Base-by-base conservation (phyloP, 2,888 invertebrate species). In the Conus canariensis region DNA sequence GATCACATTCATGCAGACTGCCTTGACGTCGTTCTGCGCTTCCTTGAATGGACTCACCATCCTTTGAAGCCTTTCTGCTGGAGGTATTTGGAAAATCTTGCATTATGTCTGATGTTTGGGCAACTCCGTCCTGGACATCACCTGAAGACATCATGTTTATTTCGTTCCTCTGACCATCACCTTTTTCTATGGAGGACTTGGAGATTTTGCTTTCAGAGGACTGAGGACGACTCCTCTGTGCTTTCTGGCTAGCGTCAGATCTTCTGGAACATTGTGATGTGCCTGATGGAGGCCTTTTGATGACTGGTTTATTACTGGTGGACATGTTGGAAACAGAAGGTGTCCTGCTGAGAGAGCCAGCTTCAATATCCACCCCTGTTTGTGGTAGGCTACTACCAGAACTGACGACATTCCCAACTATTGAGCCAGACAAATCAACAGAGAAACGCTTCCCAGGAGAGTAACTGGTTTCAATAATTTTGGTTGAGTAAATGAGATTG, bases 291-390 rank as follows among this genome's bases (percentile, higher is more conserved):
- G 87, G 87, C 8, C 59, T 67, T 60, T 87, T 87, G 67, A 87
- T 87, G 45, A 87, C 19, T 3, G 87, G 87, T 16, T 70, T n/a
- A 70, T 70, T 25, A 19, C 67, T n/a, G 14, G 14, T 14, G 25
- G 87, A 70, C 70, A 19, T 9, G 22, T 30, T 87, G 87, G 70
- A 70, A 60, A 87, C 45, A 9, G 87, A 87, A 56, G 87, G 70
- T 4, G 30, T 87, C 45, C 87, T 87, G 70, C 87, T 87, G 19
- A 16, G 87, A 4, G 85, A 25, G 5, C 14, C 12, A 85, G 25
- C 14, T 85, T 85, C 85, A 85, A 6, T 12, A 12, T 58, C 25
- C 10, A n/a, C n/a, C n/a, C 25, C 59, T n/a, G 60, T 12, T 25
- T 85, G 58, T 7, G 59, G 12, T 22, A n/a, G 25, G 14, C 58